These are phyloP conservation scores for Plebejus melissa DNA, from an alignment of 2,888 invertebrate genomes.

Conservation along the genomic window DNA sequence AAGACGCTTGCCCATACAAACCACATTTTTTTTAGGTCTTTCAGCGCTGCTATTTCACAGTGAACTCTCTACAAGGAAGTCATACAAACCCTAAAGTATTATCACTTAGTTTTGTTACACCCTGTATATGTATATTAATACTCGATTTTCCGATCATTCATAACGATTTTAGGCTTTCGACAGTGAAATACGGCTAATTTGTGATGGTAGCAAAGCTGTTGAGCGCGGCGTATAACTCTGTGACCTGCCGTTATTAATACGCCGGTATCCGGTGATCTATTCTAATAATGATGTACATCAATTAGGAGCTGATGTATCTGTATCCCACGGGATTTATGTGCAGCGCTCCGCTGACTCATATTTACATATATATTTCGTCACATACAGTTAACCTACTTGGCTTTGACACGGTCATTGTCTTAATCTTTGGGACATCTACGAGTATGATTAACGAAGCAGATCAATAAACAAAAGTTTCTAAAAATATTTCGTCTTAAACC, in stretches of 20 bases:
- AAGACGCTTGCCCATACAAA: no score
- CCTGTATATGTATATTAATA: constrained; percentile 24
- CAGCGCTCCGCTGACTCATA: constrained; percentile 6
- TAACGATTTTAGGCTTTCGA: neutral
- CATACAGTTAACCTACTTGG: neutral
- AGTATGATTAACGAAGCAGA: neutral
- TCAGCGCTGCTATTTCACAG: no score
- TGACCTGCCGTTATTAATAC: constrained; percentile 33
- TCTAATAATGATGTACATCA: constrained; percentile 36
- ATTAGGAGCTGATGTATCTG: constrained; percentile 33
- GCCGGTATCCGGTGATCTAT: constrained; percentile 34
- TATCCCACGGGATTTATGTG: constrained; percentile 20
- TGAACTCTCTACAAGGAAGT: no score
- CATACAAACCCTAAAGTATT: no score
- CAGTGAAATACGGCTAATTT: neutral
- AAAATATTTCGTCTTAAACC: neutral
- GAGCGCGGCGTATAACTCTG: neutral
- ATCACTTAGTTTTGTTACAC: no score
- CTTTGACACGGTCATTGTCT: neutral
- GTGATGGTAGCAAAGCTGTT: constrained; percentile 4
- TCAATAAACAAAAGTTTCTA: neutral
- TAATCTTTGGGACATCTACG: neutral
- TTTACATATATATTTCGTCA: constrained; percentile 4
- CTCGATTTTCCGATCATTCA: neutral
- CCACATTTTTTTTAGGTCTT: no score